These are phyloP conservation scores for Melanocharis versteri DNA, from an alignment of 2,113 vertebrate species.

Conservation along the genomic window DNA sequence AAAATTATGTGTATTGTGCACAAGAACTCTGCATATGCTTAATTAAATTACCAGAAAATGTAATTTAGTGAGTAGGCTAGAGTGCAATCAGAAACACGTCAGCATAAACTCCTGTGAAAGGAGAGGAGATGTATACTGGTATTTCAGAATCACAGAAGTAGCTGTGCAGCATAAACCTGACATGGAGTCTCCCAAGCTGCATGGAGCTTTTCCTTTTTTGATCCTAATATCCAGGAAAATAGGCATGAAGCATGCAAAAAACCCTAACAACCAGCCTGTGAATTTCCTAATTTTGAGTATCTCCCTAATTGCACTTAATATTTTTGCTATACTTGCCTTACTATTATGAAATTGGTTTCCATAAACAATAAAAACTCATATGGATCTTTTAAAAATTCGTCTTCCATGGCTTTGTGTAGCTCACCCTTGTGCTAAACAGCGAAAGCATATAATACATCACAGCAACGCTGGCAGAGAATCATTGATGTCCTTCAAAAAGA, in stretches of 20 bases:
- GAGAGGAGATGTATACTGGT: background rate
- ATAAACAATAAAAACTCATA: background rate
- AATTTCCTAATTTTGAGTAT: background rate
- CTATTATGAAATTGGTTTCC: background rate
- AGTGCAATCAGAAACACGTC: background rate
- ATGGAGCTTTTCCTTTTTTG: background rate
- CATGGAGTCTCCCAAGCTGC: background rate
- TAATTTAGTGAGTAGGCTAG: background rate
- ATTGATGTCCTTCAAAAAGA: constrained; percentile 56
- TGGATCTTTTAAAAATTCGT: background rate
- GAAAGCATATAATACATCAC: constrained; percentile 37
- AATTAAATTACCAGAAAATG: background rate
- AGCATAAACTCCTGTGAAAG: background rate
- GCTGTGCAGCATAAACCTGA: background rate
- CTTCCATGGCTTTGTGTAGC: background rate
- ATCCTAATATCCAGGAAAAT: background rate
- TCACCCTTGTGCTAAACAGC: constrained; percentile 30
- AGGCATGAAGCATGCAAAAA: background rate
- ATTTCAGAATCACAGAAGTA: background rate
- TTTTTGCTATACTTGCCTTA: background rate
- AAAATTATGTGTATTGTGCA: background rate
- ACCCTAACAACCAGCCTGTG: background rate
- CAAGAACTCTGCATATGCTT: background rate
- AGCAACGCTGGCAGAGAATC: background rate
- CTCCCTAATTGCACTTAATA: background rate